Evolutionary conservation across 1,140 invertebrate species (phyloP).

Genomic region (Tribolium castaneum): DNA sequence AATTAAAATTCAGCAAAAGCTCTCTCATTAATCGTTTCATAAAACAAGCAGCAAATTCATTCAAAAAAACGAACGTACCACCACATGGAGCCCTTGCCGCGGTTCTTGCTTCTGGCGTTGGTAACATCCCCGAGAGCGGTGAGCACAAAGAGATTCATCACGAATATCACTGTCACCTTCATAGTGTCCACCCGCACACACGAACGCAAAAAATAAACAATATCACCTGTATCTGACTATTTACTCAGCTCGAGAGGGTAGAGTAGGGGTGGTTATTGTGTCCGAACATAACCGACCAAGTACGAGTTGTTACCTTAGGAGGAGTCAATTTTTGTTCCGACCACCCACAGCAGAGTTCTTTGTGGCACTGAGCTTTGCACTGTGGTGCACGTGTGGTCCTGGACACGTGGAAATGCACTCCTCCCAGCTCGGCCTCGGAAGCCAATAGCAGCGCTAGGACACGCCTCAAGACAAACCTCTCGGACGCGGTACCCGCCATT

Average conservation of each 20-base stretch:
- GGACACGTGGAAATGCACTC: slow-evolving; percentile 58
- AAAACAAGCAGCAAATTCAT: not conserved
- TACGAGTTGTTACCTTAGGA: slow-evolving; percentile 56
- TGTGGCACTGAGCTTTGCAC: slow-evolving; percentile 52
- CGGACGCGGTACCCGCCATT: slow-evolving; percentile 53
- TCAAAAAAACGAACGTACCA: slow-evolving; percentile 63
- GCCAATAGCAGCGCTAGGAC: slow-evolving; percentile 47
- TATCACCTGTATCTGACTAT: slow-evolving; percentile 61
- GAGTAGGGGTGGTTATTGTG: slow-evolving; percentile 57
- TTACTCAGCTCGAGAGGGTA: slow-evolving; percentile 60
- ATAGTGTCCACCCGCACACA: slow-evolving; percentile 44
- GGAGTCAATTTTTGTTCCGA: slow-evolving; percentile 56
- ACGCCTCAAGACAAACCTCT: slow-evolving; percentile 50
- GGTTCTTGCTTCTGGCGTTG: slow-evolving; percentile 65
- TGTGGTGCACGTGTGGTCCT: slow-evolving; percentile 60
- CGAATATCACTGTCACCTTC: slow-evolving; percentile 49
- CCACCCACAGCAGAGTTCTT: slow-evolving; percentile 59
- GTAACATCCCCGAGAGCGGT: slow-evolving; percentile 46
- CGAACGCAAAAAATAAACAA: slow-evolving; percentile 64
- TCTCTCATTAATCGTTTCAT: not conserved
- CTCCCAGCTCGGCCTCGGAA: slow-evolving; percentile 35
- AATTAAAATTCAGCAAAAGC: slow-evolving; percentile 10
- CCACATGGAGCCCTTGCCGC: slow-evolving; percentile 70
- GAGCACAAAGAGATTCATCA: slow-evolving; percentile 50
- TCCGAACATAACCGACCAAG: slow-evolving; percentile 46